A percentile compares a stretch with the other conserved stretches of the same genome.
Conservation (phyloP, 2,888 invertebrate genomes). For the Stegophylla sp. region DNA sequence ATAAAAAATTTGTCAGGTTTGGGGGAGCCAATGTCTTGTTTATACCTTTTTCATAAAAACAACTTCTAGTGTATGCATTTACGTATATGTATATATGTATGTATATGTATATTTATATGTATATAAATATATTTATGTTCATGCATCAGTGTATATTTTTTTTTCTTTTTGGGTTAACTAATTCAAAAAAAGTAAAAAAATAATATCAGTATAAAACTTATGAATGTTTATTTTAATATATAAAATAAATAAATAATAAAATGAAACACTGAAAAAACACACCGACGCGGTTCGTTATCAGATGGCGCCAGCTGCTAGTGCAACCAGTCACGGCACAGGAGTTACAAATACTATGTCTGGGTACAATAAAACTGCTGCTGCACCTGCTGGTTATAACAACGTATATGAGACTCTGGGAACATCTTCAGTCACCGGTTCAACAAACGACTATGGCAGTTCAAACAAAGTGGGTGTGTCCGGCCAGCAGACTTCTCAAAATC, state of each 20-base stretch:
- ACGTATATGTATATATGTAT: neutral
- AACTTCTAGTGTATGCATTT: neutral
- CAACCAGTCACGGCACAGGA: slow-evolving; percentile 71
- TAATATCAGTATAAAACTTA: slow-evolving; percentile 45
- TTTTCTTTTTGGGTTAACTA: slow-evolving; percentile 46
- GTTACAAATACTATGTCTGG: slow-evolving; percentile 45
- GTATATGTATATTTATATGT: slow-evolving; percentile 1
- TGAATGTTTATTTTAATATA: slow-evolving; percentile 52
- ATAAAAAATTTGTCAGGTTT: slow-evolving; percentile 37
- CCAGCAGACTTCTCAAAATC: slow-evolving; percentile 51
- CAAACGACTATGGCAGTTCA: slow-evolving; percentile 50
- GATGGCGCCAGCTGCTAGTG: slow-evolving; percentile 77
- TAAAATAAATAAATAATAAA: slow-evolving; percentile 56
- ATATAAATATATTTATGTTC: slow-evolving; percentile 6
- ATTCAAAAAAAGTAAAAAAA: slow-evolving; percentile 43
- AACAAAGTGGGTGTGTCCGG: slow-evolving; percentile 51
- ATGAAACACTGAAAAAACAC: slow-evolving; percentile 58
- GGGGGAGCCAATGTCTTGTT: slow-evolving; percentile 32
- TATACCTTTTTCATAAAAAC: slow-evolving; percentile 35
- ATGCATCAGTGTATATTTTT: slow-evolving; percentile 36
- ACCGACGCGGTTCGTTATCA: slow-evolving; percentile 66
- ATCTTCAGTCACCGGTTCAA: slow-evolving; percentile 55
- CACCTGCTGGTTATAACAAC: slow-evolving; percentile 50
- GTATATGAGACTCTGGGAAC: slow-evolving; percentile 53
- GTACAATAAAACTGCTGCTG: slow-evolving; percentile 51